These are phyloP conservation scores for Terebella lapidaria DNA, from an alignment of 2,888 invertebrate species.

Conservation along the genomic window DNA sequence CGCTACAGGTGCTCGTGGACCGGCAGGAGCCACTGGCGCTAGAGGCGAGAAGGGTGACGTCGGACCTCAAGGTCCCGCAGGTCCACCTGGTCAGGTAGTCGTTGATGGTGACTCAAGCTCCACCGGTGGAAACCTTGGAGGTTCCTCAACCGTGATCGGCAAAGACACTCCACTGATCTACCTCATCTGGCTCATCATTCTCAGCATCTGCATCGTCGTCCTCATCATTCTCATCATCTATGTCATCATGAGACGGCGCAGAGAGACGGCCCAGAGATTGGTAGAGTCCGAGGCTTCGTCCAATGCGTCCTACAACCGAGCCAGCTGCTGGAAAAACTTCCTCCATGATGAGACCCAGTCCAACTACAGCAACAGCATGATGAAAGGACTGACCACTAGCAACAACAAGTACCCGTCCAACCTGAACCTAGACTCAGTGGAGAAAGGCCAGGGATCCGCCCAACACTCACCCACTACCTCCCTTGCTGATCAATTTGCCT, in stretches of 20 bases:
- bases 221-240: background rate
- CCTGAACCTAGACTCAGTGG: no score
- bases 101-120: background rate
- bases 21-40: conserved; percentile 5
- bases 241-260: background rate
- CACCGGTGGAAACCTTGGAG: background rate
- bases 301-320: no score
- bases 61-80: background rate
- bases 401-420: no score
- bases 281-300: no score
- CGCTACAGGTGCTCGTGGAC: background rate
- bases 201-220: background rate
- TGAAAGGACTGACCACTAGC: no score
- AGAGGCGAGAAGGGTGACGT: conserved; percentile 6
- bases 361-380: background rate
- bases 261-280: no score
- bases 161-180: background rate
- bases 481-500: no score
- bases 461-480: no score
- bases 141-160: no score
- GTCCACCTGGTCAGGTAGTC: background rate
- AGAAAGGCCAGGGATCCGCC: no score
- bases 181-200: conserved; percentile 2
- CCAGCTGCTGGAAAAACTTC: background rate
- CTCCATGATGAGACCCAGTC: background rate